Percentiles rank a stretch among this genome's conserved stretches.
Conservation (phyloP, 2,797 vertebrate species). For the Loriculus beryllinus region DNA sequence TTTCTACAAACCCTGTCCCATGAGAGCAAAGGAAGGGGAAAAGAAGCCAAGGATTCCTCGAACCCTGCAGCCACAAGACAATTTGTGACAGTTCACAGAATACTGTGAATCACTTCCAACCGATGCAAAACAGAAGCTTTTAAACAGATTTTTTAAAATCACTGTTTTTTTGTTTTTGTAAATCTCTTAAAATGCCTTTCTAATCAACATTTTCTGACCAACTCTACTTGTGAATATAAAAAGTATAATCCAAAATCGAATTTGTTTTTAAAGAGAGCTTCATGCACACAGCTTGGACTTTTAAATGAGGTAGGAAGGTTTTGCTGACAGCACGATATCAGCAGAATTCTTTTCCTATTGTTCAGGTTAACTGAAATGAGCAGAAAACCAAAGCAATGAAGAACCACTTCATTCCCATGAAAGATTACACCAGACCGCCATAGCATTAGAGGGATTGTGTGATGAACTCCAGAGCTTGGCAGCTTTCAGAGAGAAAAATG, state of each 20-base stretch:
- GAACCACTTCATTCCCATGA: not conserved
- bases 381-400: not conserved
- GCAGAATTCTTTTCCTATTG: not conserved
- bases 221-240: not conserved
- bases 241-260: not conserved
- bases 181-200: not conserved
- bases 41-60: not conserved
- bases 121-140: not conserved
- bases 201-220: not conserved
- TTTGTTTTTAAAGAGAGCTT: not conserved
- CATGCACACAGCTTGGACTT: not conserved
- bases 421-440: not conserved
- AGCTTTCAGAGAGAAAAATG: not conserved
- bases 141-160: not conserved
- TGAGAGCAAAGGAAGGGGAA: not conserved
- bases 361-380: not conserved
- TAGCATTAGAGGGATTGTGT: not conserved
- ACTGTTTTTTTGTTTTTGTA: not conserved
- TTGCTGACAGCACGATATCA: not conserved
- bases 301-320: not conserved
- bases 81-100: not conserved
- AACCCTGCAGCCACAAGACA: not conserved
- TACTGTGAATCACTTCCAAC: not conserved
- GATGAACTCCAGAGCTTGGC: not conserved
- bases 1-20: not conserved